phyloP scores from a whole-genome alignment of 1,140 invertebrate species.

The Capitella teleta region DNA sequence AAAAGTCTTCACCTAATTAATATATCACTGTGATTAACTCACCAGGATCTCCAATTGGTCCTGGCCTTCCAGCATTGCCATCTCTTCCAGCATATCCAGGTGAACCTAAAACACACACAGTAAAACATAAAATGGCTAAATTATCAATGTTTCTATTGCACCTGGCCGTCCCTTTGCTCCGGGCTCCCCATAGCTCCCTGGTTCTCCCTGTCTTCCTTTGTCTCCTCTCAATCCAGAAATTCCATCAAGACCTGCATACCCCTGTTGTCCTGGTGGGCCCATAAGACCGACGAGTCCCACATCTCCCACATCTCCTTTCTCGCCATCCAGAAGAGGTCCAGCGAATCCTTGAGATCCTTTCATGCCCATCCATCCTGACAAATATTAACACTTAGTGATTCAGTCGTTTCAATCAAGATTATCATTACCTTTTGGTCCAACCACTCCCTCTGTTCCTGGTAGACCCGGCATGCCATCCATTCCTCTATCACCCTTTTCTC shows the following conservation, averaged over 20 bases:
- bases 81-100: conserved; percentile 6
- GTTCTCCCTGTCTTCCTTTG: conserved; percentile 40
- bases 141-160: not conserved
- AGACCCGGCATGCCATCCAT: conserved; percentile 7
- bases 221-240: conserved; percentile 19
- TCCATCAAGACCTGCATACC: not conserved
- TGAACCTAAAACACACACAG: conserved; percentile 45
- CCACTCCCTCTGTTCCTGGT: conserved; percentile 4
- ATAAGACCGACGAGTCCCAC: too few relatives aligned
- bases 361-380: too few relatives aligned
- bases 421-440: conserved; percentile 4
- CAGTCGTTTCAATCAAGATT: too few relatives aligned
- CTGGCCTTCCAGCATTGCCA: conserved; percentile 13
- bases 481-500: conserved; percentile 4
- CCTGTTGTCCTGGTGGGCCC: not conserved
- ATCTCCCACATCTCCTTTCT: too few relatives aligned
- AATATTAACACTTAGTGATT: too few relatives aligned
- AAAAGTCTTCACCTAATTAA: too few relatives aligned
- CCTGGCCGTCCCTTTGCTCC: conserved; percentile 1
- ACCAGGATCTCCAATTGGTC: conserved; percentile 1
- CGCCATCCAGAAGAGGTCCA: too few relatives aligned
- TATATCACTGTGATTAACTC: not conserved
- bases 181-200: conserved; percentile 42
- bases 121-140: conserved; percentile 30
- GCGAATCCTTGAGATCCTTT: conserved; percentile 8